Percentiles rank a stretch among this genome's conserved stretches.
Evolutionary conservation across 2,797 vertebrate species (phyloP).

Genomic region (Florisuga fusca): DNA sequence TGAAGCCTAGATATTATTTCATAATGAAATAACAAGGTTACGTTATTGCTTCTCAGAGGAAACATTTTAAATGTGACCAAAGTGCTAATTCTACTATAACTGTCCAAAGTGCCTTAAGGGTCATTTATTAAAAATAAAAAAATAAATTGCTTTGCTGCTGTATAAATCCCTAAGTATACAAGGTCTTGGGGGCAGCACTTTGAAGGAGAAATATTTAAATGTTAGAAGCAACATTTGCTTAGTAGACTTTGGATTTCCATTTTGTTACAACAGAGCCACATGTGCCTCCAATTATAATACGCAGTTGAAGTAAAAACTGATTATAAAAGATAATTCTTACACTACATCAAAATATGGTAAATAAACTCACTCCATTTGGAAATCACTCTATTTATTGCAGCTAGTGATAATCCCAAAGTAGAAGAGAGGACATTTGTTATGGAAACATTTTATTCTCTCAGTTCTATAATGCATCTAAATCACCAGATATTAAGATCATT

Average conservation of each 20-base stretch:
- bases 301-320: constrained; percentile 1
- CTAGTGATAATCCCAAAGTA: background rate
- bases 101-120: constrained; percentile 48
- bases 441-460: background rate
- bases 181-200: constrained; percentile 49
- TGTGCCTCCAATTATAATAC: background rate
- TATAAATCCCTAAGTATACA: constrained; percentile 35
- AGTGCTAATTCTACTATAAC: constrained; percentile 64
- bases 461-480: background rate
- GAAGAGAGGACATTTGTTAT: background rate
- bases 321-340: background rate
- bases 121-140: constrained; percentile 72
- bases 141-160: constrained; percentile 44
- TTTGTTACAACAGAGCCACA: background rate
- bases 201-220: constrained; percentile 62
- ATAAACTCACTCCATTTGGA: background rate
- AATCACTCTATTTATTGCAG: constrained; percentile 10
- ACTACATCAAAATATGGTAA: background rate
- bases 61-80: constrained; percentile 64
- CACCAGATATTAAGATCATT: background rate
- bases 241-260: constrained; percentile 5
- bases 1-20: constrained; percentile 44
- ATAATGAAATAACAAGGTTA: constrained; percentile 69
- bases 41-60: constrained; percentile 52
- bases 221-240: constrained; percentile 33